phyloP scores from a whole-genome alignment of 2,113 vertebrate genomes.

The Ceyx melanurus region DNA sequence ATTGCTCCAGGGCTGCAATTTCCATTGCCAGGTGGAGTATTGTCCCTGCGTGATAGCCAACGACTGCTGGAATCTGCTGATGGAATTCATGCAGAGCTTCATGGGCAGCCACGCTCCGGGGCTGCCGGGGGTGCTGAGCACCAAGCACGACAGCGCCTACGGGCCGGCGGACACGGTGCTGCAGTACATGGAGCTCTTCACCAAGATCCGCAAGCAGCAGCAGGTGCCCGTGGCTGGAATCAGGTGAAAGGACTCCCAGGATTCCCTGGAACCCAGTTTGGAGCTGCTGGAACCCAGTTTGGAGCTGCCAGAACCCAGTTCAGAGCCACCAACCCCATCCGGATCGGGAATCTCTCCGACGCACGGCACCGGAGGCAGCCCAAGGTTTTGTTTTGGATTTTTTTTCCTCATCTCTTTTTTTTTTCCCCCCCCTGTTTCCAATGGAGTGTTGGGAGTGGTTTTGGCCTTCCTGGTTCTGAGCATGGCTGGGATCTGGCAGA shows the following conservation, averaged over 20 bases:
- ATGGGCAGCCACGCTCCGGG: conserved; percentile 86
- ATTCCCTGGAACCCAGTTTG: background rate
- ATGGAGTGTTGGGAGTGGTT: accelerated
- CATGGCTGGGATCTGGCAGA: background rate
- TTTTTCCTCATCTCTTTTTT: background rate
- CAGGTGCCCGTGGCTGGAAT: conserved; percentile 86
- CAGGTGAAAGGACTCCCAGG: conserved; percentile 57
- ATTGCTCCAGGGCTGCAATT: background rate
- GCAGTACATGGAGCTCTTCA: conserved; percentile 97
- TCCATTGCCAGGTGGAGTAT: conserved; percentile 89
- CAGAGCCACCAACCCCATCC: background rate
- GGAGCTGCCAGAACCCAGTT: background rate
- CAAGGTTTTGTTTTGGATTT: background rate
- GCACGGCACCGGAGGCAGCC: background rate
- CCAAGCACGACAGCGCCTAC: conserved; percentile 87
- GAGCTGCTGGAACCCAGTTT: background rate
- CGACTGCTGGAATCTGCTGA: conserved; percentile 95
- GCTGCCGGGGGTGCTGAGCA: conserved; percentile 83
- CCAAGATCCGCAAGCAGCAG: conserved; percentile 95
- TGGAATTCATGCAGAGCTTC: conserved; percentile 96
- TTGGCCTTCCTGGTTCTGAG: background rate
- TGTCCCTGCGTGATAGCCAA: conserved; percentile 93
- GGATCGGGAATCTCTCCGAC: background rate
- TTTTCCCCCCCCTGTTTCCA: background rate
- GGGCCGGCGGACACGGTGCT: conserved; percentile 89